Evolutionary conservation across 1,140 invertebrate species (phyloP), one percentile per base, ranked within the genome.

Genomic region (Leptinotarsa defecta): DNA sequence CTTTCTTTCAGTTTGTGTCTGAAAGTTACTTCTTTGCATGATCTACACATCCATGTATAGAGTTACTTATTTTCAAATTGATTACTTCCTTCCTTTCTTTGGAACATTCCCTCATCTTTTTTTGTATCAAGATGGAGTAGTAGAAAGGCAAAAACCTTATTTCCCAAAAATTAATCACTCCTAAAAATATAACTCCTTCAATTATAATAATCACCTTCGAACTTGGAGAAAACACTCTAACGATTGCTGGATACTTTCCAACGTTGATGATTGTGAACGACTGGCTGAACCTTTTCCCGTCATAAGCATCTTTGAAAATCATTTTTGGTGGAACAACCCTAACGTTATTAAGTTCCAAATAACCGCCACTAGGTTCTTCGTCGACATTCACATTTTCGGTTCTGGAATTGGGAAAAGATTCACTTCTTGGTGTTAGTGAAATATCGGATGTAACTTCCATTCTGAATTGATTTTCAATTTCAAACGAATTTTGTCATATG

Each of bases 231-330:
- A 68, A 43, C 62, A 80, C 73, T 74, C 75, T 75, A 11, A 80
- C 67, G 49, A 71, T 49, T 17, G 73, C 77, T 13, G 48, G 17
- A 24, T 68, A 69, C 61, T 71, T 75, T 48, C 77, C 71, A 13
- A 61, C 17, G 67, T 80, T 80, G 5, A 72, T 78, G 1, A 80
- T 74, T 15, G 69, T 75, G 4, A 80, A 61, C 11, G 62, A 68
- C 49, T 78, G 27, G 13, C 69, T 74, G 63, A 75, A 80, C 8
- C 43, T 71, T 65, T 80, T 78, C 19, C 79, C 79, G 48, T 78
- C 79, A 22, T 77, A 80, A n/a, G 79, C 77, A 57, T 74, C 71
- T n/a, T 61, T 64, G 68, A 80, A 80, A n/a, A 49, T 68, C 69
- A 80, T 74, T n/a, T 24, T 64, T 19, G 57, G 61, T 17, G 79